Evolutionary conservation across 2,888 invertebrate genomes (phyloP), one percentile per base, ranked within the genome.

Genomic region (Caenorhabditis sulstoni): DNA sequence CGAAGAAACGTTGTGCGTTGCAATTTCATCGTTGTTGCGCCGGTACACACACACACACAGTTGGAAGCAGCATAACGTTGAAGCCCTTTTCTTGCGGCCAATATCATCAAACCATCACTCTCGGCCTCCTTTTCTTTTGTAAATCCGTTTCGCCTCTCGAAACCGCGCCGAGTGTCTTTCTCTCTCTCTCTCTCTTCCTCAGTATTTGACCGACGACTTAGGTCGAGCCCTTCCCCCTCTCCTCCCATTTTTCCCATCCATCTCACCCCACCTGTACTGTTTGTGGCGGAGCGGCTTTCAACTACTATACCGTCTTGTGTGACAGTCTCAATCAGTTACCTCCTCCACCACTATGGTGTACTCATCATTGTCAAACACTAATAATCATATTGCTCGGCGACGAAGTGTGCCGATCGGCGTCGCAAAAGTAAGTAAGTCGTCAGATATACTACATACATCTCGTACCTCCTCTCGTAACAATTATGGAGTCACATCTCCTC

Each of bases 161-260:
- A 68, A 41, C 71, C 62, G 58, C 55, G 29, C 29, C 7, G 29
- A 29, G 29, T 29, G 29, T 29, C 4, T 29, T 29, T 29, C 29
- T 29, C 29, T 29, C 7, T 29, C 29, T 29, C 29, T n/a, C n/a
- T n/a, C n/a, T n/a, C n/a, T n/a, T n/a, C 29, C 29, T 70, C 57
- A 62, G 57, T 71, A 39, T 73, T 73, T 73, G 73, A 73, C 45
- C 73, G 64, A 23, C 44, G 64, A 49, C 73, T 73, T 73, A 73
- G 44, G 41, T 14, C 41, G 41, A 41, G 41, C 41, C 39, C 62
- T 20, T 45, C 61, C 41, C 52, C 20, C 55, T 29, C 49, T 7
- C 29, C 29, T 29, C 29, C 7, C 29, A 29, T 29, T 7, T 29
- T 29, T 29, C 29, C 22, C 5, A 12, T 57, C n/a, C 64, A 16